Percentiles rank a stretch among this genome's conserved stretches.
Evolutionary conservation across 2,888 invertebrate species (phyloP).

Genomic region (Anthrax anthrax): DNA sequence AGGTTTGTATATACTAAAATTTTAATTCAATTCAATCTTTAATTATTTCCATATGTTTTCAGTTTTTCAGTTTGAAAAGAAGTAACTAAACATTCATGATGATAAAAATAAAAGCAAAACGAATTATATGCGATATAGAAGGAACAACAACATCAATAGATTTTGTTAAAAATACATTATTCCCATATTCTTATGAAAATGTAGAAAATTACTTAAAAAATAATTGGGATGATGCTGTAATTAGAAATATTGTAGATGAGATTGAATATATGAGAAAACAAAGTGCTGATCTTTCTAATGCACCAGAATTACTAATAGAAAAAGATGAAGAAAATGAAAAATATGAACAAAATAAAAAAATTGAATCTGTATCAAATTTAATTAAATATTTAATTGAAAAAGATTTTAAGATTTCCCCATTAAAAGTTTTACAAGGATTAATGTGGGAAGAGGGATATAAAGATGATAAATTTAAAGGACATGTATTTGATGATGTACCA

Average conservation of each 20-base stretch:
- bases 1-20: no score
- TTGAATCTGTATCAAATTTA: not conserved
- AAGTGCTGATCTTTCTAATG: not conserved
- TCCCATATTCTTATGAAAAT: not conserved
- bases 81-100: no score
- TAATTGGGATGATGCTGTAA: not conserved
- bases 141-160: not conserved
- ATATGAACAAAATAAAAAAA: not conserved
- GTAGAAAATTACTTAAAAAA: not conserved
- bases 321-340: not conserved
- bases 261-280: not conserved
- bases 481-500: conserved; percentile 77
- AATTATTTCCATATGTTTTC: no score
- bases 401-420: conserved; percentile 62
- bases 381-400: conserved; percentile 50
- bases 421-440: conserved; percentile 82
- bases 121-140: not conserved
- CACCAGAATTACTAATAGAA: not conserved
- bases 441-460: conserved; percentile 80
- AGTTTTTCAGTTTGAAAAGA: no score
- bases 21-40: no score
- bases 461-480: conserved; percentile 62
- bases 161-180: not conserved
- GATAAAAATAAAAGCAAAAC: no score
- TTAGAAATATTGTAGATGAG: not conserved